Percentiles rank a stretch among this genome's conserved stretches.
Conservation (phyloP, 23 tunicate species). For the Botrylloides violaceus region DNA sequence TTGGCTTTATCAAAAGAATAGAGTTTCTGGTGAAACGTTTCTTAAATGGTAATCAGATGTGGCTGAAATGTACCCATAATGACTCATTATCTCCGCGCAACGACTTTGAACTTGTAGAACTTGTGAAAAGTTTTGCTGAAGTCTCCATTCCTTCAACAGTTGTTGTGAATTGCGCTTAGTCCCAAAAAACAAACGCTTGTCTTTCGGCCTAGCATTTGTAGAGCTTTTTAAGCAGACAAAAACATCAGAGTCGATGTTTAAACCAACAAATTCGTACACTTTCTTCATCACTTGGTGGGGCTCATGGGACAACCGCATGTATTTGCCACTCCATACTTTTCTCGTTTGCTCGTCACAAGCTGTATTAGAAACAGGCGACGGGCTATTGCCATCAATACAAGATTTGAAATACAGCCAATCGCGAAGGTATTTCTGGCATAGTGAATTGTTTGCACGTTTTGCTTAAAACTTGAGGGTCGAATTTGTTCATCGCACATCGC, state of each 20-base stretch:
- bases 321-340: constrained; percentile 21
- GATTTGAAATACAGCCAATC: neutral
- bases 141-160: constrained; percentile 17
- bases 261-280: constrained; percentile 36
- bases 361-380: neutral
- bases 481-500: neutral
- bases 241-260: constrained; percentile 23
- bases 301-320: constrained; percentile 23
- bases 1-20: neutral
- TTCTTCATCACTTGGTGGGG: constrained; percentile 14
- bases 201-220: neutral
- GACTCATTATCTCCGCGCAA: constrained; percentile 12
- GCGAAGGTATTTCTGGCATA: neutral
- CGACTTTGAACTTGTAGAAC: constrained; percentile 4
- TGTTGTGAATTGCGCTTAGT: constrained; percentile 21
- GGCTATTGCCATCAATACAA: neutral
- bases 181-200: neutral
- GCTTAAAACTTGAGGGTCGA: neutral
- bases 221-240: constrained; percentile 8
- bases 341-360: neutral
- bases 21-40: neutral
- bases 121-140: neutral
- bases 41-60: constrained; percentile 3
- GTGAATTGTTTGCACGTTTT: neutral
- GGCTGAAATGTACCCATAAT: constrained; percentile 5